These are phyloP conservation scores for Vanessa atalanta DNA, from an alignment of 1,140 invertebrate genomes.

Conservation along the genomic window DNA sequence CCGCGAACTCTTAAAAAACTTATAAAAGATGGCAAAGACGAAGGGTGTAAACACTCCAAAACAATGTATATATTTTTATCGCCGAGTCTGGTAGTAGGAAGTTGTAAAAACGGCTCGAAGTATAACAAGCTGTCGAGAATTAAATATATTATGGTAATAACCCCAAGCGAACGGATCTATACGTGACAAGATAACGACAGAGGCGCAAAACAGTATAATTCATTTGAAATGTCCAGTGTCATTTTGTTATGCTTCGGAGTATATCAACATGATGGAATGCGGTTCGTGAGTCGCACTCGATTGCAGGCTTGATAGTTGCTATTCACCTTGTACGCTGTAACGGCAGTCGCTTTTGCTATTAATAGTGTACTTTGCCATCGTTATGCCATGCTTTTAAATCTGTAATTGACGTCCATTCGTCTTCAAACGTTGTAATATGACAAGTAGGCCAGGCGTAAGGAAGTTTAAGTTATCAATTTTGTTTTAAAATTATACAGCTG, in stretches of 20 bases:
- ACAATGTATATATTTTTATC: too few relatives aligned
- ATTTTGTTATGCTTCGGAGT: slow-evolving; percentile 25
- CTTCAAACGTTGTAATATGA: neutral
- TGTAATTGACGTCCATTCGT: slow-evolving; percentile 1
- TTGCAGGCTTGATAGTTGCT: slow-evolving; percentile 14
- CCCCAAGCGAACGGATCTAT: neutral
- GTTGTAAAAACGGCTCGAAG: neutral
- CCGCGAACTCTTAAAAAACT: too few relatives aligned
- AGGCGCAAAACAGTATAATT: slow-evolving; percentile 16
- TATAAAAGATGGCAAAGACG: too few relatives aligned
- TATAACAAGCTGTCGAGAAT: neutral
- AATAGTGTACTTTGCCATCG: slow-evolving; percentile 10
- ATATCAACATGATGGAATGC: slow-evolving; percentile 38
- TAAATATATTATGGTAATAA: neutral
- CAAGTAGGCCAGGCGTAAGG: too few relatives aligned
- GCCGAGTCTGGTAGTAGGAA: too few relatives aligned
- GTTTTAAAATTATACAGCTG: too few relatives aligned
- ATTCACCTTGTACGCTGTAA: slow-evolving; percentile 32
- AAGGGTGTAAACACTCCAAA: too few relatives aligned
- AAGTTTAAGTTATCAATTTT: too few relatives aligned
- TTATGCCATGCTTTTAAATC: slow-evolving; percentile 6
- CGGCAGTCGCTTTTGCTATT: slow-evolving; percentile 10
- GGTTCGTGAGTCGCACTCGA: slow-evolving; percentile 24
- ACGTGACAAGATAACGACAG: slow-evolving; percentile 23
- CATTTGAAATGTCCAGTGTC: slow-evolving; percentile 21